Conservation (phyloP, 2,888 invertebrate genomes). For the Halictus quadricinctus region DNA sequence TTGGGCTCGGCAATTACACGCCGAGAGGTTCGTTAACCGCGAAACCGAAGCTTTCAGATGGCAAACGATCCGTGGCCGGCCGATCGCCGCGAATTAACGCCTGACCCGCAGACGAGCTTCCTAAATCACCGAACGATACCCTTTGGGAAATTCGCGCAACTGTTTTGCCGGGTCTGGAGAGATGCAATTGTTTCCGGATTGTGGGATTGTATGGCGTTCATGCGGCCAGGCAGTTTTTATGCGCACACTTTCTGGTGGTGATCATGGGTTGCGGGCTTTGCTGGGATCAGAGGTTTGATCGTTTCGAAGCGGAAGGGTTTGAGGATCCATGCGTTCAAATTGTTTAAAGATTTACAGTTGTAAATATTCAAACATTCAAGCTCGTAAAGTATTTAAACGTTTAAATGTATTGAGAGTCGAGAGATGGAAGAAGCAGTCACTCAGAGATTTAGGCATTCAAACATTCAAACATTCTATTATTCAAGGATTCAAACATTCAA, state of each 20-base stretch:
- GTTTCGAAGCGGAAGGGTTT: neutral
- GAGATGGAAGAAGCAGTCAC: no score
- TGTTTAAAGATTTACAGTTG: neutral
- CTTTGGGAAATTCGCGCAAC: conserved; percentile 33
- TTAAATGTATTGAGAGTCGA: no score
- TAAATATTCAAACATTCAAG: neutral
- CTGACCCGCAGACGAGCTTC: conserved; percentile 23
- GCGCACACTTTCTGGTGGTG: neutral
- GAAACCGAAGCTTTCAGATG: conserved; percentile 49
- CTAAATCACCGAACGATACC: conserved; percentile 17
- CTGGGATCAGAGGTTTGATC: neutral
- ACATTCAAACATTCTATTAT: neutral
- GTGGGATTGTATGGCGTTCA: neutral
- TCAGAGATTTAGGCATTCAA: neutral
- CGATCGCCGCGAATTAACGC: conserved; percentile 48
- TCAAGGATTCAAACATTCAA: no score
- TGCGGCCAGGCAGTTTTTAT: neutral
- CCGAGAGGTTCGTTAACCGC: conserved; percentile 47
- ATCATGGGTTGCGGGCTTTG: neutral
- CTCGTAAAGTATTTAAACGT: neutral
- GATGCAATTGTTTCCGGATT: conserved; percentile 22
- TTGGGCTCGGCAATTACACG: conserved; percentile 41
- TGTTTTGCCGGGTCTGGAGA: conserved; percentile 14
- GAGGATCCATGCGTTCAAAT: neutral
- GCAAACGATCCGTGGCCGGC: conserved; percentile 41